phyloP scores from a whole-genome alignment of 2,888 invertebrate genomes.

The Electrophaes corylata region DNA sequence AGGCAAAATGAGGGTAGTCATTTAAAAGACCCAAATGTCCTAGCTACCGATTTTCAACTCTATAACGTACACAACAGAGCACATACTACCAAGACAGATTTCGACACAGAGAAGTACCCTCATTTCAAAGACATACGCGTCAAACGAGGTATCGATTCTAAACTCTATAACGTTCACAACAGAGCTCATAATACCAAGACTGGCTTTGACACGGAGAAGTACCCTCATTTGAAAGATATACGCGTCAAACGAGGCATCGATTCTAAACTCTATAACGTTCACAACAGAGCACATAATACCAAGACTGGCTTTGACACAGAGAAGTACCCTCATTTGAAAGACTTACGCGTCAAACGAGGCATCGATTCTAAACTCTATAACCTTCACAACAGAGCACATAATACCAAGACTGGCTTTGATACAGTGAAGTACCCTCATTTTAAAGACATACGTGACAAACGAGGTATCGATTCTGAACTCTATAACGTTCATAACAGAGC shows the following conservation, averaged over 20 bases:
- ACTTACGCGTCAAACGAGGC: not conserved
- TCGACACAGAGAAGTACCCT: no score
- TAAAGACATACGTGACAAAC: not conserved
- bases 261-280: not conserved
- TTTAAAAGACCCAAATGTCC: slow-evolving; percentile 43
- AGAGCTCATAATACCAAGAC: not conserved
- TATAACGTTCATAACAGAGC: not conserved
- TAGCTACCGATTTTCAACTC: slow-evolving; percentile 18
- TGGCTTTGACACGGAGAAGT: no score
- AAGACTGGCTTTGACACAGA: not conserved
- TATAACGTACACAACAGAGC: not conserved
- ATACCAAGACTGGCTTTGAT: not conserved
- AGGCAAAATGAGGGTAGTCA: slow-evolving; percentile 24
- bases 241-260: not conserved
- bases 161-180: not conserved
- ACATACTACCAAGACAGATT: not conserved
- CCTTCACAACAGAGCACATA: not conserved
- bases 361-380: not conserved
- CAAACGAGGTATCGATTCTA: slow-evolving; percentile 6
- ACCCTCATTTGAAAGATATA: no score
- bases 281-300: not conserved
- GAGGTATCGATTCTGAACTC: not conserved
- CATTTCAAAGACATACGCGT: slow-evolving; percentile 37
- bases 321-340: not conserved
- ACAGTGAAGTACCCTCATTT: slow-evolving; percentile 9